Evolutionary conservation across 2,113 vertebrate genomes (phyloP).

Genomic region (Myrmecophaga tridactyla): DNA sequence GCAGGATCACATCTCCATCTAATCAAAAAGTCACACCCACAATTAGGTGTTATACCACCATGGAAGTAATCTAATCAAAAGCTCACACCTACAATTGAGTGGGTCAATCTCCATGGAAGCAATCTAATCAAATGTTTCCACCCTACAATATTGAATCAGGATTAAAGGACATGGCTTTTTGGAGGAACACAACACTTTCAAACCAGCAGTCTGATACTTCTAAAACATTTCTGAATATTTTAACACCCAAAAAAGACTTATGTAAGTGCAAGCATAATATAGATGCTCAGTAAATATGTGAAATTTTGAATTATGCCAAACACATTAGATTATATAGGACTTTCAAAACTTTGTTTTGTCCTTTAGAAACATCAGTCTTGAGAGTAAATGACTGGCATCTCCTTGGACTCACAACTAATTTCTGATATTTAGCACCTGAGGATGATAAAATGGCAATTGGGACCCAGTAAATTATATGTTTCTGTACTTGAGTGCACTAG

Average conservation of each 20-base stretch:
- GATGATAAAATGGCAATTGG: background rate
- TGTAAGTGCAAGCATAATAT: background rate
- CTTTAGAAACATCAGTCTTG: background rate
- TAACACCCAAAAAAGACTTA: background rate
- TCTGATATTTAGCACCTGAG: background rate
- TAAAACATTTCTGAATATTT: background rate
- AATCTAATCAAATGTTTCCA: too few relatives aligned
- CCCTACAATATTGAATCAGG: too few relatives aligned
- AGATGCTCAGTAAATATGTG: background rate
- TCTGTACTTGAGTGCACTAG: background rate
- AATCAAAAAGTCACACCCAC: too few relatives aligned
- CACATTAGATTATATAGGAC: background rate
- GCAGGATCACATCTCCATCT: too few relatives aligned
- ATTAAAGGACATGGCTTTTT: too few relatives aligned
- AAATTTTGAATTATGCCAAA: background rate
- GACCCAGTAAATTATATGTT: background rate
- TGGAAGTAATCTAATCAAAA: too few relatives aligned
- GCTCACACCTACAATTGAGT: too few relatives aligned
- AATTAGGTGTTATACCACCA: too few relatives aligned
- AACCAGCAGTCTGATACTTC: background rate
- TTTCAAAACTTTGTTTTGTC: background rate
- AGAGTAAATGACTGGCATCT: background rate
- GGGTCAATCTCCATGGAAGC: too few relatives aligned
- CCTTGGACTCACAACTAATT: background rate
- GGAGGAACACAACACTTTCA: too few relatives aligned